Evolutionary conservation across 2,113 vertebrate genomes (phyloP).

Genomic region (Peromyscus californicus): DNA sequence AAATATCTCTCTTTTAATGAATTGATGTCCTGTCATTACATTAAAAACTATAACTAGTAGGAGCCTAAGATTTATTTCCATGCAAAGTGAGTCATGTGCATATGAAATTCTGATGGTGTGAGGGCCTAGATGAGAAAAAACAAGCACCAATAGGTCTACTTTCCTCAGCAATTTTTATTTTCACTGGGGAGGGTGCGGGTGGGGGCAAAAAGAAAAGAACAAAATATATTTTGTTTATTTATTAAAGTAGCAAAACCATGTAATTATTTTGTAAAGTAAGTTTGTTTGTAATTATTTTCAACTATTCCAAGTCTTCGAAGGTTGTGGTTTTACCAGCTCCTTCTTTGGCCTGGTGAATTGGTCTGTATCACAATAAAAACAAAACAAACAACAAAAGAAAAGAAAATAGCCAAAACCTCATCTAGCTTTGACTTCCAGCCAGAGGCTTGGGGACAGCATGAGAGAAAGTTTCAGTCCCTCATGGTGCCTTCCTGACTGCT

Average conservation of each 20-base stretch:
- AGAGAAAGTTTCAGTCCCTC: neutral
- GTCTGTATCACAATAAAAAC: neutral
- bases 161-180: neutral
- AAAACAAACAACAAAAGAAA: neutral
- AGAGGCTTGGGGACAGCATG: neutral
- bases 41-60: neutral
- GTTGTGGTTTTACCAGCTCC: neutral
- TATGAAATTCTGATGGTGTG: neutral
- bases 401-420: neutral
- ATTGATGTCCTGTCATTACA: neutral
- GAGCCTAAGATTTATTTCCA: neutral
- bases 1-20: neutral
- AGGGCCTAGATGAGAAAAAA: neutral
- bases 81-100: neutral
- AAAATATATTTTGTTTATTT: neutral
- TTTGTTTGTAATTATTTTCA: neutral
- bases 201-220: neutral
- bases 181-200: neutral
- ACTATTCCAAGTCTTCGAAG: neutral
- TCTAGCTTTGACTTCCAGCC: rapidly evolving
- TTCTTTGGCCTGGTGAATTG: neutral
- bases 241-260: neutral
- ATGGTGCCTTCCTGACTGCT: rapidly evolving
- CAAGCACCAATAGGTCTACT: neutral
- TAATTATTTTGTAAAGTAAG: neutral